These are phyloP conservation scores for Myocastor coypus DNA, from an alignment of 2,113 vertebrate genomes.

Conservation along the genomic window DNA sequence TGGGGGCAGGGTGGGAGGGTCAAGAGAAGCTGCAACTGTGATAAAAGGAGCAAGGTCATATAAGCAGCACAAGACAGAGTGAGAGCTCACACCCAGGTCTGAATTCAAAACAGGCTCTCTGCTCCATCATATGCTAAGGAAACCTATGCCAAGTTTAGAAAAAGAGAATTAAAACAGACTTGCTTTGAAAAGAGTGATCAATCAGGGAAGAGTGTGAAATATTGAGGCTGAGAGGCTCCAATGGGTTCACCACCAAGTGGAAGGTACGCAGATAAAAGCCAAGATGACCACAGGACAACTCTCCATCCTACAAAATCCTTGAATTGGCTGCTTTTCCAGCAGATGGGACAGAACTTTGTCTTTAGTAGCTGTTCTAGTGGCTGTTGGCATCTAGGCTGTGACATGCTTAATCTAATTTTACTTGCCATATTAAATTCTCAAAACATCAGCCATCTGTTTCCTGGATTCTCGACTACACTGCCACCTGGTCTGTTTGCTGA, in stretches of 20 bases:
- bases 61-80: background rate
- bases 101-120: background rate
- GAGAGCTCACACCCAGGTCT: background rate
- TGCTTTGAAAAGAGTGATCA: background rate
- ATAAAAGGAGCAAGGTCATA: background rate
- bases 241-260: no score
- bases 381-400: conserved; percentile 49
- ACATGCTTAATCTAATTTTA: conserved; percentile 63
- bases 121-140: background rate
- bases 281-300: background rate
- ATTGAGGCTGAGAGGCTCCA: background rate
- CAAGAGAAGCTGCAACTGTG: background rate
- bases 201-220: background rate
- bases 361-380: background rate
- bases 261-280: background rate
- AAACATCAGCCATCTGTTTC: conserved; percentile 74
- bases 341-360: conserved; percentile 38
- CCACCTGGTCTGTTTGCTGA: background rate
- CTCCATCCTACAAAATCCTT: background rate
- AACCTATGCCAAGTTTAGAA: background rate
- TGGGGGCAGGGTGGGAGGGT: background rate
- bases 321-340: conserved; percentile 1
- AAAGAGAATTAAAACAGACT: conserved; percentile 25
- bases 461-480: conserved; percentile 55
- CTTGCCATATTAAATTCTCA: conserved; percentile 64